Conservation (phyloP, 1,140 invertebrate species). For the Nasonia longicornis region DNA sequence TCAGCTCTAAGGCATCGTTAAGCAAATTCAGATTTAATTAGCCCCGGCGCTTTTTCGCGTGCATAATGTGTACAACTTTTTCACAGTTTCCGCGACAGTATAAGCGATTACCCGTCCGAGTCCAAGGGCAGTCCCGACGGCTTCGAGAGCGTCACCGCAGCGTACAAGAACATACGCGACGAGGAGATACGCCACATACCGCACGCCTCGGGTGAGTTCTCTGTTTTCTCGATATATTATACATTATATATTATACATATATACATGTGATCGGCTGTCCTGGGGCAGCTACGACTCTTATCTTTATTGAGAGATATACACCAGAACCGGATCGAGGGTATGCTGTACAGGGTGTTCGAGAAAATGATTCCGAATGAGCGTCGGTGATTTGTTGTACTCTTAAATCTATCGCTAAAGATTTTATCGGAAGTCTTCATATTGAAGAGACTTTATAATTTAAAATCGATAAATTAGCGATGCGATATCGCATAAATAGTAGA, state of each 20-base stretch:
- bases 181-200: constrained; percentile 71
- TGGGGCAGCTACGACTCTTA: not conserved
- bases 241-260: not conserved
- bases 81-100: constrained; percentile 66
- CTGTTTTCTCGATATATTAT: not conserved
- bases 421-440: too few relatives aligned
- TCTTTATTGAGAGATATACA: not conserved
- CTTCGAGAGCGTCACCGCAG: constrained; percentile 73
- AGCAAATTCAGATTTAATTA: constrained; percentile 22
- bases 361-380: not conserved
- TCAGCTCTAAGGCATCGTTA: not conserved
- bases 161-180: constrained; percentile 74
- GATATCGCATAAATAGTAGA: too few relatives aligned
- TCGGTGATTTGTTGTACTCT: not conserved
- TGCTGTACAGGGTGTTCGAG: not conserved
- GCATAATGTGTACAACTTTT: constrained; percentile 1
- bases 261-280: constrained; percentile 10
- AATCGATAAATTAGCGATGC: too few relatives aligned
- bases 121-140: constrained; percentile 70
- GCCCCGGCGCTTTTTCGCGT: constrained; percentile 5
- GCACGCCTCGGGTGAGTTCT: constrained; percentile 72
- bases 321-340: constrained; percentile 2
- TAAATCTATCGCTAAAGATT: too few relatives aligned
- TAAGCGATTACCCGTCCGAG: constrained; percentile 72
- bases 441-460: too few relatives aligned